Evolutionary conservation across 2,113 vertebrate species (phyloP).

Genomic region (Harpagus bidentatus): DNA sequence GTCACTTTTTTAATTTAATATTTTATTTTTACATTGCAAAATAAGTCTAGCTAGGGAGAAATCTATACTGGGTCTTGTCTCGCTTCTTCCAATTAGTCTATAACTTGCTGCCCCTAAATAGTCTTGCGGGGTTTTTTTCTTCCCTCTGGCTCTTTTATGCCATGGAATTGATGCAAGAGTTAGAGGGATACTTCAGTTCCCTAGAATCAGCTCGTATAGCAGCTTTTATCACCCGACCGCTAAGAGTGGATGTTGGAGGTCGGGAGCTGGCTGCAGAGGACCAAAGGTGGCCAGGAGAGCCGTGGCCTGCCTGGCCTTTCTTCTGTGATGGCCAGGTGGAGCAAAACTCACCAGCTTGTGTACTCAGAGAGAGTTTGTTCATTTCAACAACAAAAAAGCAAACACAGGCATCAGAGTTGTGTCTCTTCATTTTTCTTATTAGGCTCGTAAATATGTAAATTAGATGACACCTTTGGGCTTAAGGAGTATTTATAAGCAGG

Average conservation of each 20-base stretch:
- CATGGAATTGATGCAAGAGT: background rate
- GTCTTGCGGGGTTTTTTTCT: background rate
- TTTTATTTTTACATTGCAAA: background rate
- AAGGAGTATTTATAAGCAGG: background rate
- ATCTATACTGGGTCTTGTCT: background rate
- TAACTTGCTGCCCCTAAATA: background rate
- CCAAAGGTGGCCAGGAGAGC: background rate
- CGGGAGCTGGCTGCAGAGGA: background rate
- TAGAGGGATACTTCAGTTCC: background rate
- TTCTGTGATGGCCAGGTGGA: too few relatives aligned
- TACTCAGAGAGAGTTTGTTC: background rate
- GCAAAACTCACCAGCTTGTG: background rate
- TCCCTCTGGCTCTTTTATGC: background rate
- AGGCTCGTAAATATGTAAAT: background rate
- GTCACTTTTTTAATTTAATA: background rate
- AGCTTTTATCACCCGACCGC: background rate
- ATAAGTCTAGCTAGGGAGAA: background rate
- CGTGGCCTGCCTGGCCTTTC: accelerated
- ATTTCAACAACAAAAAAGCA: background rate
- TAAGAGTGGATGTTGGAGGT: background rate
- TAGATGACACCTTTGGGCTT: background rate
- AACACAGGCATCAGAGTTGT: background rate
- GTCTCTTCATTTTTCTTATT: background rate
- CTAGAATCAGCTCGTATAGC: background rate
- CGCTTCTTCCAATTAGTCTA: background rate